Evolutionary conservation across 1,140 invertebrate species (phyloP), one percentile per base, ranked within the genome.

Genomic region (Drosophila pseudoananassae): DNA sequence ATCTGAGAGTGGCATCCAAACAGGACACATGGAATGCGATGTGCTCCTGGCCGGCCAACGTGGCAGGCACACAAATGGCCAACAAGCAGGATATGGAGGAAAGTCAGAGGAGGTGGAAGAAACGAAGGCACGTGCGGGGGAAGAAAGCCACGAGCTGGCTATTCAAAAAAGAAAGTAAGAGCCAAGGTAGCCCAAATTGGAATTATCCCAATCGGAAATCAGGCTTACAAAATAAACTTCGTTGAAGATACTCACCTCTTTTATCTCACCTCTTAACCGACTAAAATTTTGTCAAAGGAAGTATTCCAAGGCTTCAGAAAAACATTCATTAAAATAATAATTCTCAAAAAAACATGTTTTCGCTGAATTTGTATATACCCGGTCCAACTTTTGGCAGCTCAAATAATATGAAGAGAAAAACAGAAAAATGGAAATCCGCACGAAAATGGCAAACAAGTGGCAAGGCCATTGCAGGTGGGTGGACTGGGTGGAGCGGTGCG

Each of bases 11-110:
- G 60, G 63, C 72, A 74, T 54, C 58, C 51, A 81, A 77, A 55
- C 40, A 64, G 38, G 33, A 53, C 50, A 58, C 57, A 50, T 57
- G 59, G 45, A 60, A 55, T 53, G 61, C 54, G 15, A 15, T 47
- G 25, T 45, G 29, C 40, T 49, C n/a, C 31, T 52, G 68, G 38
- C 55, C 53, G 10, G 55, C 31, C 72, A 64, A 83, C 80, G 81
- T 80, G 80, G 76, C 61, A 85, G 55, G 72, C 81, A 84, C 77
- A 85, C 61, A 84, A 84, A 81, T 87, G 66, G 57, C 76, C 25
- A 49, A 56, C 45, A 84, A 79, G 43, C 50, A 79, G 46, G 29
- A 25, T 2, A 55, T 9, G 15, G 45, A 36, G 45, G 10, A 6
- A 0, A 6, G 40, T 14, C 43, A 10, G 10, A 46, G 43, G 2